Evolutionary conservation across 2,797 vertebrate genomes (phyloP).

Genomic region (Urosaurus nigricauda): DNA sequence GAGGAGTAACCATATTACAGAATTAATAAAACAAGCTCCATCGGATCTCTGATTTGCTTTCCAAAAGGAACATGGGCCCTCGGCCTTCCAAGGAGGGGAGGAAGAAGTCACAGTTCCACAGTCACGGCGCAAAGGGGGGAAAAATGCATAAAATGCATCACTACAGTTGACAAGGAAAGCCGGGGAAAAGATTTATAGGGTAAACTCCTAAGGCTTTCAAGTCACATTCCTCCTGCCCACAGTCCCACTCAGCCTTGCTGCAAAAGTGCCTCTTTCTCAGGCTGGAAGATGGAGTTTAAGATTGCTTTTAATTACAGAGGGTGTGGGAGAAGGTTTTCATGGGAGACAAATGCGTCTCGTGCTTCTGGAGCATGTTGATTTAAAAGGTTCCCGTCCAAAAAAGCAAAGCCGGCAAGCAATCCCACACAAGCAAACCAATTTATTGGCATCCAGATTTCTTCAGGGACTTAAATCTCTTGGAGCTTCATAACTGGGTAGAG

Average conservation of each 20-base stretch:
- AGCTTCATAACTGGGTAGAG: background rate
- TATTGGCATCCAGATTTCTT: conserved; percentile 63
- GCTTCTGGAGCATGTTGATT: conserved; percentile 70
- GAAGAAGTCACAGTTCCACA: conserved; percentile 63
- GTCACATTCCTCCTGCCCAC: conserved; percentile 69
- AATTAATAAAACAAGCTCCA: conserved; percentile 56
- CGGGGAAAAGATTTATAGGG: conserved; percentile 75
- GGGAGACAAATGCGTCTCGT: conserved; percentile 72
- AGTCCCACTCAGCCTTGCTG: conserved; percentile 72
- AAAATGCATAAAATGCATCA: conserved; percentile 72
- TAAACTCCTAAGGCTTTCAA: conserved; percentile 74
- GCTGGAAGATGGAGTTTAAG: conserved; percentile 76
- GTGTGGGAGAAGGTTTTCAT: conserved; percentile 78
- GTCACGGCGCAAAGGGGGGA: conserved; percentile 59
- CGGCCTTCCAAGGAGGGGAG: background rate
- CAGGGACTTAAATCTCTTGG: background rate
- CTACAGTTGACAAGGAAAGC: conserved; percentile 73
- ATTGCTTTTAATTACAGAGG: conserved; percentile 80
- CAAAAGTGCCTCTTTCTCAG: conserved; percentile 75
- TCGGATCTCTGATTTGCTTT: conserved; percentile 35
- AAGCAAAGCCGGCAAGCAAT: background rate
- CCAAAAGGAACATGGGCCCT: conserved; percentile 45
- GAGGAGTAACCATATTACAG: conserved; percentile 52
- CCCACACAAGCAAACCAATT: conserved; percentile 56
- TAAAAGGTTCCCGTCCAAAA: conserved; percentile 71